Percentiles rank a stretch among this genome's conserved stretches.
These are phyloP conservation scores for Psophia crepitans DNA, from an alignment of 2,113 vertebrate species.

Conservation along the genomic window DNA sequence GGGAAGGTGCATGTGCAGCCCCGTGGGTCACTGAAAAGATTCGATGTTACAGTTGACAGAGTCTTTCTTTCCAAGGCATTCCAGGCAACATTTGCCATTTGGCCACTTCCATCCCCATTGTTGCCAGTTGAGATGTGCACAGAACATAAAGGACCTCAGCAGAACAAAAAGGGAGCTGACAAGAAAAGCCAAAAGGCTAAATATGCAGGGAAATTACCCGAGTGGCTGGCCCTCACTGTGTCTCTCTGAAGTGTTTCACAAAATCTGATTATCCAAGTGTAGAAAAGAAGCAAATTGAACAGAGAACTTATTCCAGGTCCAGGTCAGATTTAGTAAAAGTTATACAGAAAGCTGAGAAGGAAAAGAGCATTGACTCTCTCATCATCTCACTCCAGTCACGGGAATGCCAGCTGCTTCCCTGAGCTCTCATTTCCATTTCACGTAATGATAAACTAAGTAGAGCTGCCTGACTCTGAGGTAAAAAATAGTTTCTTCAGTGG, in stretches of 20 bases:
- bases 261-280: not conserved
- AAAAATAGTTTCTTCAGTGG: not conserved
- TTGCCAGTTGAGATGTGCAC: not conserved
- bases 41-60: not conserved
- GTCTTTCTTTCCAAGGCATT: not conserved
- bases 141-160: not conserved
- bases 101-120: not conserved
- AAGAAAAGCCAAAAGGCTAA: not conserved
- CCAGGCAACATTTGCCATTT: not conserved
- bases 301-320: not conserved
- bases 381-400: not conserved
- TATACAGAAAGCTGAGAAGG: not conserved
- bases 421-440: not conserved
- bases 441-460: not conserved
- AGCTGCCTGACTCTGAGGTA: not conserved
- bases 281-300: not conserved
- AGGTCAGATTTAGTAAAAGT: not conserved
- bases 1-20: not conserved
- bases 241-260: not conserved
- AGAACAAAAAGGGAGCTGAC: not conserved
- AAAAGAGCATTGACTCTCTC: not conserved
- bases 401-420: not conserved
- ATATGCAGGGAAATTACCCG: not conserved
- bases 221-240: accelerated
- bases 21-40: not conserved